Conservation (phyloP, 2,113 vertebrate species). For the Romanogobio albipinnatus region DNA sequence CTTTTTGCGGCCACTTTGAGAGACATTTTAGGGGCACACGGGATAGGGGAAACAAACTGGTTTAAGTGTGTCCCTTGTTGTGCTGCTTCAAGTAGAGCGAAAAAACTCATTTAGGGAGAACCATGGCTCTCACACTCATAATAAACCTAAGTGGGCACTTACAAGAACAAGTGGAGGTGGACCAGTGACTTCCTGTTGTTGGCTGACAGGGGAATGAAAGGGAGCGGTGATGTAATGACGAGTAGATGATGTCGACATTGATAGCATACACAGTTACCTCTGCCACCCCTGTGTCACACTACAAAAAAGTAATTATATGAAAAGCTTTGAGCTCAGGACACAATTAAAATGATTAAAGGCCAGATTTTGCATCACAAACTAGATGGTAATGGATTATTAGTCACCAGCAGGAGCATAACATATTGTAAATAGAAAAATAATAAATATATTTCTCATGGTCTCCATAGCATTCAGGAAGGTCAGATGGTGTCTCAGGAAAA, state of each 20-base stretch:
- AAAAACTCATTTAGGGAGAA: not conserved
- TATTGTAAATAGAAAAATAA: not conserved
- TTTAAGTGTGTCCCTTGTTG: not conserved
- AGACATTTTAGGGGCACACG: slow-evolving; percentile 28
- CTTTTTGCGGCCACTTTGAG: slow-evolving; percentile 47
- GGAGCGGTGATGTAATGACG: slow-evolving; percentile 4
- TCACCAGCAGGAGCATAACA: slow-evolving; percentile 3
- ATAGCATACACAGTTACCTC: not conserved
- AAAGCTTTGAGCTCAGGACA: slow-evolving; percentile 58
- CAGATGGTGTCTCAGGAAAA: slow-evolving; percentile 57
- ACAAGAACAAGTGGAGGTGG: slow-evolving; percentile 38
- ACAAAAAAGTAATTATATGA: slow-evolving; percentile 62
- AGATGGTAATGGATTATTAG: slow-evolving; percentile 21
- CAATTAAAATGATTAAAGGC: slow-evolving; percentile 66
- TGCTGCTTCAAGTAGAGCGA: not conserved
- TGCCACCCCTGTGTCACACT: not conserved
- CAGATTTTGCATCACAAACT: slow-evolving; percentile 57
- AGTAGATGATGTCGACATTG: slow-evolving; percentile 5
- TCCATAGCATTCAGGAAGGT: slow-evolving; percentile 63
- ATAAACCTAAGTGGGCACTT: slow-evolving; percentile 64
- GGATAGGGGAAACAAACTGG: not conserved
- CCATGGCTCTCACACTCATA: slow-evolving; percentile 61
- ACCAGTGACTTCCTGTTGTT: slow-evolving; percentile 35
- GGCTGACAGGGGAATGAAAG: slow-evolving; percentile 3
- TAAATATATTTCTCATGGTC: not conserved